Percentiles rank a stretch among this genome's conserved stretches.
Evolutionary conservation across 2,797 vertebrate species (phyloP).

Genomic region (Chelonia mydas): DNA sequence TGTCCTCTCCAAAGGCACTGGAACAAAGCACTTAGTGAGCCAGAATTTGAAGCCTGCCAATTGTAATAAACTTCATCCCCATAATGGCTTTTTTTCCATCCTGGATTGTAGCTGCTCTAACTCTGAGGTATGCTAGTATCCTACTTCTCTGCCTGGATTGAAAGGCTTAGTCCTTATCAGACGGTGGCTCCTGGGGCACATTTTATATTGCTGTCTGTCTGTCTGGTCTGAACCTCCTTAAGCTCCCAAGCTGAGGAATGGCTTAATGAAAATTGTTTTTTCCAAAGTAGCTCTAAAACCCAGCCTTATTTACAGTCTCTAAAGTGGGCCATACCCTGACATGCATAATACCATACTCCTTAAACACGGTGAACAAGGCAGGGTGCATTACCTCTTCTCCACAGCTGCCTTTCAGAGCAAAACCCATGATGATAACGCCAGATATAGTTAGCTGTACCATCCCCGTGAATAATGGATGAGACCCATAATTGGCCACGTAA

Average conservation of each 20-base stretch:
- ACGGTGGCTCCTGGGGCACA: rapidly evolving
- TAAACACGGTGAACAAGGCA: rapidly evolving
- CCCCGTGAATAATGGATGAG: slow-evolving; percentile 31
- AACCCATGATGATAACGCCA: background rate
- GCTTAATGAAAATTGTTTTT: background rate
- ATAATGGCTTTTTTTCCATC: background rate
- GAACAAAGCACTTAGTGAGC: background rate
- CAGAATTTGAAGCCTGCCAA: background rate
- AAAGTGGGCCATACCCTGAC: rapidly evolving
- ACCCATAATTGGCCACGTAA: background rate
- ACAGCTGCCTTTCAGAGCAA: background rate
- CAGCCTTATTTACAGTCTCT: background rate
- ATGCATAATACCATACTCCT: background rate
- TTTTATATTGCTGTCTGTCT: background rate
- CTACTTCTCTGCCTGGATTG: background rate
- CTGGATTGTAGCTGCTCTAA: background rate
- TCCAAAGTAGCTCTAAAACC: background rate
- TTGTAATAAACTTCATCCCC: background rate
- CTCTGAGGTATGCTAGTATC: rapidly evolving
- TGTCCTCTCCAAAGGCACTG: background rate
- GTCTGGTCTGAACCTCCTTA: background rate
- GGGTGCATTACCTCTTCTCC: background rate
- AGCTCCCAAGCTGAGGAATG: rapidly evolving
- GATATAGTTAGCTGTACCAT: background rate
- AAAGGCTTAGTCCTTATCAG: background rate